A percentile compares a stretch with the other conserved stretches of the same genome.
Conservation (phyloP, 2,797 vertebrate species). For the Sebastes hubbsi region DNA sequence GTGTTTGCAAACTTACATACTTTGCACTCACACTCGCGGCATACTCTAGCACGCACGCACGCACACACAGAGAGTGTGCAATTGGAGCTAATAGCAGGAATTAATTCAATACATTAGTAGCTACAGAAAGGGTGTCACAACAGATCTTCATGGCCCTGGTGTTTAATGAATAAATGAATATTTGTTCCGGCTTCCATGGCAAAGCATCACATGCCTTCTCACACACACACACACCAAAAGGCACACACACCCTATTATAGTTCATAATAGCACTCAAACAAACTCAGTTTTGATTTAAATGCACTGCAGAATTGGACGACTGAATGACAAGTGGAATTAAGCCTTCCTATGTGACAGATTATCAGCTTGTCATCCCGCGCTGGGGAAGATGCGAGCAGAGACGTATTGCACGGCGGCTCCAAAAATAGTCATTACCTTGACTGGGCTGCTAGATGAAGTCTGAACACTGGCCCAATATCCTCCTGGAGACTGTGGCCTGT, state of each 20-base stretch:
- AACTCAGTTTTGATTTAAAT: conserved; percentile 73
- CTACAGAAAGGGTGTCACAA: conserved; percentile 77
- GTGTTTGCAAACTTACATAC: conserved; percentile 44
- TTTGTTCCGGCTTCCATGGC: conserved; percentile 77
- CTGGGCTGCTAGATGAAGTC: conserved; percentile 65
- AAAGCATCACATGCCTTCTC: conserved; percentile 46
- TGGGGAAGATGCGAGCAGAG: conserved; percentile 43
- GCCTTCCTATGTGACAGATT: conserved; percentile 65
- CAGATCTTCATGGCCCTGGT: conserved; percentile 71
- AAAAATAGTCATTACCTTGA: conserved; percentile 79
- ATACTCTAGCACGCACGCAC: background rate
- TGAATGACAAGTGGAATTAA: conserved; percentile 76
- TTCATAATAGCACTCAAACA: conserved; percentile 70
- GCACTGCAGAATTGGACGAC: conserved; percentile 67
- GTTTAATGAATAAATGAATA: conserved; percentile 89
- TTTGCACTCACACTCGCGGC: conserved; percentile 8
- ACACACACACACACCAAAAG: conserved; percentile 11
- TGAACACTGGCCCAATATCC: conserved; percentile 78
- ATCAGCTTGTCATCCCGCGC: conserved; percentile 67
- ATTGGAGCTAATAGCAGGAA: conserved; percentile 75
- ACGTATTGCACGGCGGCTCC: conserved; percentile 43
- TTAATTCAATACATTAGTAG: conserved; percentile 83
- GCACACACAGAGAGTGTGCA: background rate
- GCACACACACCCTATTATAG: conserved; percentile 45
- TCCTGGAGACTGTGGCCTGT: conserved; percentile 71